Percentiles rank a stretch among this genome's conserved stretches.
Evolutionary conservation across 2,113 vertebrate species (phyloP).

Genomic region (Telmatochromis bifrenatus): DNA sequence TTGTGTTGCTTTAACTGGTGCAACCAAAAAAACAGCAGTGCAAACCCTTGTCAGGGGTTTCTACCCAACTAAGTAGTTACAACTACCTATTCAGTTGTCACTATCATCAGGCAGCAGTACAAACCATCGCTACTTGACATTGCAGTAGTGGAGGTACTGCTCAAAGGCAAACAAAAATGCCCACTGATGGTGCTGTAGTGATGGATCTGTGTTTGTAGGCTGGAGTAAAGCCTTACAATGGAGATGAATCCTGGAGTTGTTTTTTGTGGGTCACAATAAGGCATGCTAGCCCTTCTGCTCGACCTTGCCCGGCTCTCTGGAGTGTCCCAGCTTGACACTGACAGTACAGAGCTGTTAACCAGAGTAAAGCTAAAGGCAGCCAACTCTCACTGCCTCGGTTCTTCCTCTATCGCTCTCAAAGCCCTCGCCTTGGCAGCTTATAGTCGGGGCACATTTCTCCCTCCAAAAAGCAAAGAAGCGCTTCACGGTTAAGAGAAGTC

Average conservation of each 20-base stretch:
- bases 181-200: neutral
- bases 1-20: neutral
- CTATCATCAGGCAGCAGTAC: neutral
- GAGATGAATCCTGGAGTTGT: neutral
- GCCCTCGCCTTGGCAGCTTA: neutral
- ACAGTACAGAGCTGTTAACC: neutral
- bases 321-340: constrained; percentile 3
- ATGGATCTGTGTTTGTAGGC: neutral
- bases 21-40: neutral
- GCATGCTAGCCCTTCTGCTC: neutral
- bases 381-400: neutral
- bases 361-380: neutral
- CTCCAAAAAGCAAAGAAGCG: neutral
- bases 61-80: neutral
- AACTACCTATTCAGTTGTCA: neutral
- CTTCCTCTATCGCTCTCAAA: neutral
- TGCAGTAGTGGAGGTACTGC: neutral
- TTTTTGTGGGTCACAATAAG: neutral
- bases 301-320: neutral
- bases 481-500: neutral
- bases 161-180: neutral
- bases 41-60: neutral
- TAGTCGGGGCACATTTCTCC: neutral
- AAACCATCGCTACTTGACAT: neutral
- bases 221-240: neutral